These are phyloP conservation scores for Drymodes brunneopygia DNA, from an alignment of 2,113 vertebrate species.

Conservation along the genomic window DNA sequence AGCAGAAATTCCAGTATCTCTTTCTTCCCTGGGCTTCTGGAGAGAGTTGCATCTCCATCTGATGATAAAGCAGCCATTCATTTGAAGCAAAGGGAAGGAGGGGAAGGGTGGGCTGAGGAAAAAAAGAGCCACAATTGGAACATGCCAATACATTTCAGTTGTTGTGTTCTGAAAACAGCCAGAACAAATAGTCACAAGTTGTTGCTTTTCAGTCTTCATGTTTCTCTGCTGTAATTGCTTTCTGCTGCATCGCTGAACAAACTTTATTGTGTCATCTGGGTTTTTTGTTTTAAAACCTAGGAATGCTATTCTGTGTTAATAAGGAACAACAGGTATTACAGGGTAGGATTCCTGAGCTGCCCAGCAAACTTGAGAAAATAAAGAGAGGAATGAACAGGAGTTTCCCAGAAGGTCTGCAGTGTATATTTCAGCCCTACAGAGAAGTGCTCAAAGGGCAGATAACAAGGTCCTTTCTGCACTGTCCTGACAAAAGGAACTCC, in stretches of 20 bases:
- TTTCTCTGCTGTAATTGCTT: not conserved
- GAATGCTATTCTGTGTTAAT: not conserved
- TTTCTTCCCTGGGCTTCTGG: not conserved
- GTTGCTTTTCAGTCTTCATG: not conserved
- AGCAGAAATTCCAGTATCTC: conserved; percentile 8
- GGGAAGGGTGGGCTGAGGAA: not conserved
- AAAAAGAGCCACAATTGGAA: not conserved
- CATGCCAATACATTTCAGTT: not conserved
- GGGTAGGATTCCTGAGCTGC: not conserved
- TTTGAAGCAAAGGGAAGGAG: not conserved
- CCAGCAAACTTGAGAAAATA: not conserved
- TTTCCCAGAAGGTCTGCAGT: not conserved
- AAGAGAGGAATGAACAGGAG: not conserved
- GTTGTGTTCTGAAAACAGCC: not conserved
- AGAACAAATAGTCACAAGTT: not conserved
- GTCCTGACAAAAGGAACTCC: not conserved
- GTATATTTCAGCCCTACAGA: not conserved
- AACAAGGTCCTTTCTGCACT: not conserved
- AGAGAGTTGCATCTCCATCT: not conserved
- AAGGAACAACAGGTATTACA: not conserved
- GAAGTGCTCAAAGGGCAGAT: not conserved
- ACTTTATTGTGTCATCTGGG: not conserved
- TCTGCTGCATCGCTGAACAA: not conserved
- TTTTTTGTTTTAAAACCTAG: not conserved
- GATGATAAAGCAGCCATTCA: not conserved